Percentiles rank a stretch among this genome's conserved stretches.
Conservation (phyloP, 2,797 vertebrate genomes). For the Heliangelus exortis region DNA sequence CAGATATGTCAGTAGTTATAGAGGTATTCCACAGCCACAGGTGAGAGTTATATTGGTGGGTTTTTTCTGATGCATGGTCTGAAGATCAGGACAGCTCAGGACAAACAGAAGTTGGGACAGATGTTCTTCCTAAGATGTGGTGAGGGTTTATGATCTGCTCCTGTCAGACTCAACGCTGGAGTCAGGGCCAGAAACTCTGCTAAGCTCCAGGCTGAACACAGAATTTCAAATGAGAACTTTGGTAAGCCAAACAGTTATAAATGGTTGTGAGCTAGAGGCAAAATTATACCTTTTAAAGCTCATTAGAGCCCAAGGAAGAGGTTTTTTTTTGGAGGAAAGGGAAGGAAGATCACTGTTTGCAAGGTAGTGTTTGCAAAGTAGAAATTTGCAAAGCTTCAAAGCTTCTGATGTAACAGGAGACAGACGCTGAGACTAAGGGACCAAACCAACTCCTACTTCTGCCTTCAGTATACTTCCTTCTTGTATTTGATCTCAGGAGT, state of each 20-base stretch:
- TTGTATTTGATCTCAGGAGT: neutral
- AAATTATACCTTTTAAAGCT: neutral
- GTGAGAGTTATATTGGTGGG: neutral
- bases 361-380: neutral
- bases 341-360: neutral
- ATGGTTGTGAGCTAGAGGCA: neutral
- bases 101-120: neutral
- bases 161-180: neutral
- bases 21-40: neutral
- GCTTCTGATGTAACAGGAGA: neutral
- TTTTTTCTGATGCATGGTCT: neutral
- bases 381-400: neutral
- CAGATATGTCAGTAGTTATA: neutral
- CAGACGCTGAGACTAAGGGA: neutral
- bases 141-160: neutral
- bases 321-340: neutral
- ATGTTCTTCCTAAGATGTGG: neutral
- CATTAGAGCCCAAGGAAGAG: neutral
- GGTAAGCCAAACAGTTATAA: neutral
- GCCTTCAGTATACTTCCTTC: neutral
- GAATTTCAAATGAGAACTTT: neutral
- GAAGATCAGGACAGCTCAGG: neutral
- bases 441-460: neutral
- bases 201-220: neutral
- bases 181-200: neutral